Percentiles rank a stretch among this genome's conserved stretches.
phyloP scores from a whole-genome alignment of 2,888 invertebrate species.

The Psylliodes chrysocephalus region DNA sequence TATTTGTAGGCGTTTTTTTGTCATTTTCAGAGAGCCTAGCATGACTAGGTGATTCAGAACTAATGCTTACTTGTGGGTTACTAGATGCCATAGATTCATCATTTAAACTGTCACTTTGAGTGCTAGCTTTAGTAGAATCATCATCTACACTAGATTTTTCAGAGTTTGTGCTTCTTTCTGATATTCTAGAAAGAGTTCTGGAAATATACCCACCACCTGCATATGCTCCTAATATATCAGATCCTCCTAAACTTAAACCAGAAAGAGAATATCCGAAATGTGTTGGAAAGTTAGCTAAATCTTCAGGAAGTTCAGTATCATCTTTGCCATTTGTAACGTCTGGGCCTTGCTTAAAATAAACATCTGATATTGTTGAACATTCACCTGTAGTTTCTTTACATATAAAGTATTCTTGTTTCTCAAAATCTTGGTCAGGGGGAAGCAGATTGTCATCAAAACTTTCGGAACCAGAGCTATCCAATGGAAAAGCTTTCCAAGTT shows the following conservation, averaged over 20 bases:
- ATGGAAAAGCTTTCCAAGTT: conserved; percentile 84
- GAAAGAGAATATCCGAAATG: conserved; percentile 79
- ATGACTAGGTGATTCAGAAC: conserved; percentile 84
- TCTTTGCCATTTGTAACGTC: conserved; percentile 69
- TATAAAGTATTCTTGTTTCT: conserved; percentile 62
- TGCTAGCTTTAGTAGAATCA: conserved; percentile 87
- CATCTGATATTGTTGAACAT: conserved; percentile 56
- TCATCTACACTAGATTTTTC: conserved; percentile 89
- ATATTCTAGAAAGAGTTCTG: conserved; percentile 85
- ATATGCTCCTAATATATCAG: conserved; percentile 72
- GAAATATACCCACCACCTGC: conserved; percentile 74
- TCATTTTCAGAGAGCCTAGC: conserved; percentile 70
- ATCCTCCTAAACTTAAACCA: conserved; percentile 67
- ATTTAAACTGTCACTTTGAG: conserved; percentile 84
- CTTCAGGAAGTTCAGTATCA: conserved; percentile 78
- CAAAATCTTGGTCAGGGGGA: conserved; percentile 76
- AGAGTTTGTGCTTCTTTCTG: conserved; percentile 88
- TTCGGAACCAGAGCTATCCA: conserved; percentile 87
- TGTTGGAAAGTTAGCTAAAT: conserved; percentile 79
- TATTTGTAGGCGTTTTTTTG: conserved; percentile 58
- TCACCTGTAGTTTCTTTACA: conserved; percentile 59
- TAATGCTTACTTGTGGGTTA: conserved; percentile 86
- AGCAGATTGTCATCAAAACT: conserved; percentile 87
- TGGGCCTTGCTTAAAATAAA: conserved; percentile 62
- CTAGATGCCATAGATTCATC: conserved; percentile 86